These are phyloP conservation scores for Xiphophorus birchmanni DNA, from an alignment of 2,797 vertebrate species.

Conservation along the genomic window DNA sequence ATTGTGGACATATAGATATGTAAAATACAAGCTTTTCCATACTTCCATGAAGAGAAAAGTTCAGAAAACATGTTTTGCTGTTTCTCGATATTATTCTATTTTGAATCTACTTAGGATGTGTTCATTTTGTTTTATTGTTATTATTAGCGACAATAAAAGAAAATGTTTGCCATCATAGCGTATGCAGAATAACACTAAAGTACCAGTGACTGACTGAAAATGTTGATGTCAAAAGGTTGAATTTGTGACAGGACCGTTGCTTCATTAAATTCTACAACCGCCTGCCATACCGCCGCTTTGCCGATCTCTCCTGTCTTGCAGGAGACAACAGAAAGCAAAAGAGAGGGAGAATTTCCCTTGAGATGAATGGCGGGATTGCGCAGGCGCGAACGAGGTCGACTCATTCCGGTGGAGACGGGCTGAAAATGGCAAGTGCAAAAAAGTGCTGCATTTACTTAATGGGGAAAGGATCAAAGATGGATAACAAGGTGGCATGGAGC, in stretches of 20 bases:
- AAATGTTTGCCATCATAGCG: not conserved
- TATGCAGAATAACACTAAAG: not conserved
- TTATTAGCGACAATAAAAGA: not conserved
- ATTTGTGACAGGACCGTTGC: not conserved
- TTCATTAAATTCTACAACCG: not conserved
- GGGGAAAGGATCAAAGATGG: not conserved
- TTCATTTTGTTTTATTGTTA: not conserved
- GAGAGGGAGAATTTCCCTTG: constrained; percentile 29
- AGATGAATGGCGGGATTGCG: constrained; percentile 62
- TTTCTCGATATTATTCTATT: not conserved
- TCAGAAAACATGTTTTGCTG: not conserved
- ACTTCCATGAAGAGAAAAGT: not conserved
- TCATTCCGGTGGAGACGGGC: constrained; percentile 59
- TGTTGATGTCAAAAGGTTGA: not conserved
- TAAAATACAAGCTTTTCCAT: not conserved
- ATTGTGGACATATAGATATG: not conserved
- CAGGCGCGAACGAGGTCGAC: constrained; percentile 64
- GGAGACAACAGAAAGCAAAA: constrained; percentile 40
- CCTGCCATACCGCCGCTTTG: constrained; percentile 54
- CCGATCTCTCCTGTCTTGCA: constrained; percentile 58
- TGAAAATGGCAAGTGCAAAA: constrained; percentile 19
- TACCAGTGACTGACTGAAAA: not conserved
- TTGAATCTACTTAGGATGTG: not conserved
- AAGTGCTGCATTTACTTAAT: constrained; percentile 11
- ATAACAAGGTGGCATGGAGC: not conserved